Evolutionary conservation across 2,797 vertebrate species (phyloP), one percentile per base, ranked within the genome.

Genomic region (Phrynocephalus forsythii): DNA sequence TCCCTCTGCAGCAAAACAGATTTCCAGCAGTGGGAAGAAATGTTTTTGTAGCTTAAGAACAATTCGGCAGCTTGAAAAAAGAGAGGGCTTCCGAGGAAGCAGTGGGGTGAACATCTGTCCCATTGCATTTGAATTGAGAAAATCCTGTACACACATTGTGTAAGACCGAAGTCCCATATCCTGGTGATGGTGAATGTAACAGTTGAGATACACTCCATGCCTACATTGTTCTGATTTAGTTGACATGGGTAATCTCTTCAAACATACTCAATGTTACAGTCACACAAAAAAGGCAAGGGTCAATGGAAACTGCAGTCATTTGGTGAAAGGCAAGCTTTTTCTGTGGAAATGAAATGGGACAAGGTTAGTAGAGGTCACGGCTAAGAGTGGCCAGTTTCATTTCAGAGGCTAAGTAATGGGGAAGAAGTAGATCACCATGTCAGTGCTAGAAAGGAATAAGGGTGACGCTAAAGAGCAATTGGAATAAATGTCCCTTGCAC

Each of bases 321-420:
- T n/a, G 82, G 16, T 9, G 52, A 60, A 79, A 66, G 28, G 9
- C 69, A 63, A 72, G 33, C 26, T 33, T 72, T 69, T 83, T 72
- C 69, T 84, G 68, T 30, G 8, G 52, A 84, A 79, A 52, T 63
- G 68, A 79, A 72, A 71, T 18, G 18, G 78, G 26, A 73, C 52
- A 15, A 73, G 77, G 82, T 66, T 26, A 73, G 16, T 3, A 50
- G 52, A 75, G 77, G 44, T 72, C 44, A 52, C 7, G 30, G n/a
- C 50, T 86, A 81, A 72, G 85, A 79, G 60, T 60, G 81, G 33
- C 26, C 68, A 63, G 5, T 86, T 86, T 28, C 77, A 73, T 79
- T 86, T 81, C 85, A 30, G 38, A 72, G 68, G 56, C 73, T 80
- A 84, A 84, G 48, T 72, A 79, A 66, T 67, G 77, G 56, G 15